Conservation (phyloP, 2,888 invertebrate species). For the Celastrina argiolus region DNA sequence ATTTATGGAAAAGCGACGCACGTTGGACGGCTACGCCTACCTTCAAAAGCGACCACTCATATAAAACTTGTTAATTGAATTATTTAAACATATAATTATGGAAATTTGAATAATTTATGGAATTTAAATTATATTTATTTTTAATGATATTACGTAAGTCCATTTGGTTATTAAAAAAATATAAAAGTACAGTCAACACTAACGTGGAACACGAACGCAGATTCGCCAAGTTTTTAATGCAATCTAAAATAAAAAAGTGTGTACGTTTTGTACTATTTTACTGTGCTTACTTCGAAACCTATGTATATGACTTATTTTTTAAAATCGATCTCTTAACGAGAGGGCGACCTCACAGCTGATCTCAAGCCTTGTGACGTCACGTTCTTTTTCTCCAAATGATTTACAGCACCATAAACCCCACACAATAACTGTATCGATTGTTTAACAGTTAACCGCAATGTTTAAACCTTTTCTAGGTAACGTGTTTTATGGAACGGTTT, state of each 20-base stretch:
- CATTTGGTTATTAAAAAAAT: constrained; percentile 1
- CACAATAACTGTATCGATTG: constrained; percentile 75
- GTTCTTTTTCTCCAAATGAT: constrained; percentile 69
- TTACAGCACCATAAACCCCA: constrained; percentile 70
- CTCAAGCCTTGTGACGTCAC: constrained; percentile 70
- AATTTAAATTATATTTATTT: constrained; percentile 5
- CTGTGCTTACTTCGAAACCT: too few species aligned
- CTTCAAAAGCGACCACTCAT: neutral
- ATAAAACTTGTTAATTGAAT: constrained; percentile 15
- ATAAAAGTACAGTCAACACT: neutral
- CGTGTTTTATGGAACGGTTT: constrained; percentile 47
- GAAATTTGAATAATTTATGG: neutral
- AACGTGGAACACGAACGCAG: too few species aligned
- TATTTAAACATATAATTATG: constrained; percentile 3
- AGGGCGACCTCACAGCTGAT: constrained; percentile 67
- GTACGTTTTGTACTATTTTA: too few species aligned
- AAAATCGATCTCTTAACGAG: constrained; percentile 31
- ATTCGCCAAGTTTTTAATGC: too few species aligned
- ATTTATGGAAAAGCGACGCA: neutral
- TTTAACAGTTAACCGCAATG: constrained; percentile 76
- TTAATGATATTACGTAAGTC: neutral
- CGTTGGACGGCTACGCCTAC: neutral
- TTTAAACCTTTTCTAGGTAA: constrained; percentile 75
- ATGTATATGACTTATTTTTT: too few species aligned
- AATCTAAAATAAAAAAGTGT: too few species aligned